phyloP scores from a whole-genome alignment of 2,797 vertebrate species.

The Enteromius afrohamiltoni region DNA sequence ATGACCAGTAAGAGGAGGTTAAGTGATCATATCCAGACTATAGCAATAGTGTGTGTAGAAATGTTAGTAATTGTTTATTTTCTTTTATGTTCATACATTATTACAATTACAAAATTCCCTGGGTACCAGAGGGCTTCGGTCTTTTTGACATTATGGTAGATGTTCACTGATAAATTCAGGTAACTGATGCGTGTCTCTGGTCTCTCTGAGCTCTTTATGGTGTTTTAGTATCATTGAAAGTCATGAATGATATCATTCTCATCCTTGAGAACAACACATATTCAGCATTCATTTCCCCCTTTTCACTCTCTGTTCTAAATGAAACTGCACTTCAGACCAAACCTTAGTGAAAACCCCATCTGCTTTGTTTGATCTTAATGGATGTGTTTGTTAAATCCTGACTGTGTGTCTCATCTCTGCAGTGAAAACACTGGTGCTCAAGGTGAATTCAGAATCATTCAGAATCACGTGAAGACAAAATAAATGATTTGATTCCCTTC shows the following conservation, averaged over 20 bases:
- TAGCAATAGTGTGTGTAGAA: background rate
- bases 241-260: background rate
- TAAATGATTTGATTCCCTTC: background rate
- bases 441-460: background rate
- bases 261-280: background rate
- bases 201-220: background rate
- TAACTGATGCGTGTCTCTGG: background rate
- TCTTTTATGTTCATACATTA: background rate
- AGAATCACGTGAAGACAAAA: background rate
- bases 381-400: background rate
- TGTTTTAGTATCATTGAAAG: background rate
- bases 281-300: background rate
- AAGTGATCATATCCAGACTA: slow-evolving; percentile 61
- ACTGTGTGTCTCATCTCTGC: background rate
- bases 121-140: no score
- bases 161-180: no score
- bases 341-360: background rate
- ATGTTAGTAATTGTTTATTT: slow-evolving; percentile 45
- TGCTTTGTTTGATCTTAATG: background rate
- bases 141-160: no score
- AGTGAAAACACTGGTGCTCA: background rate
- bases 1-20: slow-evolving; percentile 67
- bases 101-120: no score
- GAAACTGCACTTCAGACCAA: background rate
- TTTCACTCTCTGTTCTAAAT: background rate